Evolutionary conservation across 1,140 invertebrate genomes (phyloP).

Genomic region (Drosophila auraria): DNA sequence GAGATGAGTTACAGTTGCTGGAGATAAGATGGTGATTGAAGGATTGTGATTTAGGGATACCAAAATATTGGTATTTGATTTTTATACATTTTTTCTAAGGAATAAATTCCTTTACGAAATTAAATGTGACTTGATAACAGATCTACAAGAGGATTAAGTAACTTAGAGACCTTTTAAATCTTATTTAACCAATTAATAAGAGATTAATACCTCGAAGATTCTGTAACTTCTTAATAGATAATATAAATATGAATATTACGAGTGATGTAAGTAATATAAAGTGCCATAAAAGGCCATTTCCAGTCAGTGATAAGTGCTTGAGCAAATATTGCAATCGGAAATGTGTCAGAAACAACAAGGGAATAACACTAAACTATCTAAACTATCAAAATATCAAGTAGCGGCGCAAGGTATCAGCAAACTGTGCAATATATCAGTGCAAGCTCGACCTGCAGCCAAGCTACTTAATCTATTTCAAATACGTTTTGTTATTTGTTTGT

Average conservation of each 20-base stretch:
- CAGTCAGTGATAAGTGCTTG: conserved; percentile 8
- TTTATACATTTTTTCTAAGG: background rate
- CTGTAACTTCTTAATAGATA: background rate
- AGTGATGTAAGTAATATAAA: background rate
- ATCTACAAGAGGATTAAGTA: background rate
- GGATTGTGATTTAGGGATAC: conserved; percentile 14
- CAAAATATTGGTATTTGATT: background rate
- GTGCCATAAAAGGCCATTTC: conserved; percentile 4
- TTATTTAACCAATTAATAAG: background rate
- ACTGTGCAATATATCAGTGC: conserved; percentile 1
- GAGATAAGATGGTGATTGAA: conserved; percentile 11
- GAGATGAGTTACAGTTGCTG: conserved; percentile 15
- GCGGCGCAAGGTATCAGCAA: background rate
- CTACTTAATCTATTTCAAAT: background rate
- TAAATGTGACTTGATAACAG: background rate
- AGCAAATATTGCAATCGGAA: conserved; percentile 25
- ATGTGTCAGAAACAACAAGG: conserved; percentile 33
- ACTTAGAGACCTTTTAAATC: background rate
- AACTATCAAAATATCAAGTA: conserved; percentile 16
- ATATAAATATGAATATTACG: background rate
- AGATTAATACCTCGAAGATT: background rate
- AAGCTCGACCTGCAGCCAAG: background rate
- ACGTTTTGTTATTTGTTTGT: background rate
- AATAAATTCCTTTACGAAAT: background rate
- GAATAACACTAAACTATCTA: conserved; percentile 11